A percentile compares a stretch with the other conserved stretches of the same genome.
Evolutionary conservation across 37 sponge, comb jelly and placozoan species (phyloP).

Genomic region (Trichoplax adhaerens): DNA sequence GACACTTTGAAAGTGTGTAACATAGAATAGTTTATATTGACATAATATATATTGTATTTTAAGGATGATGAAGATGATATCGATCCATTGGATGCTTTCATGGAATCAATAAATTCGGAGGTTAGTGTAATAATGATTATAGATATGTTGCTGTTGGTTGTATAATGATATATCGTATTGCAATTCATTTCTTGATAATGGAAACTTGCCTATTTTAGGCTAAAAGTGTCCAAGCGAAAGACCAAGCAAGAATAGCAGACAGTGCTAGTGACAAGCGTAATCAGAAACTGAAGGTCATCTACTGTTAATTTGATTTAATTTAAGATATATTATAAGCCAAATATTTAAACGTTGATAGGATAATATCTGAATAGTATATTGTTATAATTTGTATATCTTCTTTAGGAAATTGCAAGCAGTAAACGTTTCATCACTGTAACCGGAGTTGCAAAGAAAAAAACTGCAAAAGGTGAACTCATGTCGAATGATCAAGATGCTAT

Average conservation of each 20-base stretch:
- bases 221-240: too few relatives aligned
- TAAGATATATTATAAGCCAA: too few relatives aligned
- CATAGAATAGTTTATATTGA: not conserved
- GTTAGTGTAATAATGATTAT: constrained; percentile 12
- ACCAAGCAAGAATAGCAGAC: too few relatives aligned
- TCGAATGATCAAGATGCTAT: constrained; percentile 73
- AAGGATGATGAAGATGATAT: constrained; percentile 36
- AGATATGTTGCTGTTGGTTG: constrained; percentile 13
- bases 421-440: not conserved
- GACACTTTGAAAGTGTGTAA: not conserved
- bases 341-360: too few relatives aligned
- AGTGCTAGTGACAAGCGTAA: too few relatives aligned
- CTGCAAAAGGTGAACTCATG: constrained; percentile 57
- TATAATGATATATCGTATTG: not conserved
- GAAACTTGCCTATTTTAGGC: not conserved
- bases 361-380: too few relatives aligned
- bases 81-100: constrained; percentile 89
- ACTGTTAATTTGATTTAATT: too few relatives aligned
- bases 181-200: not conserved
- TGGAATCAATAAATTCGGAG: constrained; percentile 30
- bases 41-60: not conserved
- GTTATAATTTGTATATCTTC: too few relatives aligned
- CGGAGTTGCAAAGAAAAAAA: constrained; percentile 11
- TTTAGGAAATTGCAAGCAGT: too few relatives aligned
- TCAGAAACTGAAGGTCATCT: too few relatives aligned